A percentile compares a stretch with the other conserved stretches of the same genome.
Conservation (phyloP, 2,888 invertebrate genomes). For the Erebia aethiops region DNA sequence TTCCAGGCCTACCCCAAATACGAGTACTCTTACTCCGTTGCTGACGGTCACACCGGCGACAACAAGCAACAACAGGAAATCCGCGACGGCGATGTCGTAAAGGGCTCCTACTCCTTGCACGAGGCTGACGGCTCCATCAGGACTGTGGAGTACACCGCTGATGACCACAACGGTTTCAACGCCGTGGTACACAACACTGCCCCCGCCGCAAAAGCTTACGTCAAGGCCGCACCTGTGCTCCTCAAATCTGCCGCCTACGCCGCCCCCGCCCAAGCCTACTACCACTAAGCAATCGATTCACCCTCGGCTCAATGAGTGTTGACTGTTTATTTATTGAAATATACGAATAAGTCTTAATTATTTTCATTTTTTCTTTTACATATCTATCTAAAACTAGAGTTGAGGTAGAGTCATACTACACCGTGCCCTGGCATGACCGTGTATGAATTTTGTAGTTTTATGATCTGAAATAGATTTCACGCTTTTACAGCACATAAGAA, state of each 20-base stretch:
- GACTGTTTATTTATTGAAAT: constrained; percentile 35
- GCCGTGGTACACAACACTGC: constrained; percentile 67
- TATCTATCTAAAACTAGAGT: neutral
- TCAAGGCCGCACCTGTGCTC: constrained; percentile 59
- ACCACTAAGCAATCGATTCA: constrained; percentile 32
- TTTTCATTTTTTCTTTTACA: constrained; percentile 5
- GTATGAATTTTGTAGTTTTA: neutral
- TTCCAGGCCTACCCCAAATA: constrained; percentile 71
- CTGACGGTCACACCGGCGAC: constrained; percentile 83
- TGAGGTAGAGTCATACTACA: neutral
- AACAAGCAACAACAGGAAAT: constrained; percentile 80
- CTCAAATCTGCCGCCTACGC: constrained; percentile 68
- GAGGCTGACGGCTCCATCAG: constrained; percentile 82
- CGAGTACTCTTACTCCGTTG: constrained; percentile 81
- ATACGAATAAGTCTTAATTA: constrained; percentile 25
- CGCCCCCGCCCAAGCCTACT: constrained; percentile 47
- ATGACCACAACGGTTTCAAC: constrained; percentile 74
- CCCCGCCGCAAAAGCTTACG: constrained; percentile 55
- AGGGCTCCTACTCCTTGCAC: constrained; percentile 80
- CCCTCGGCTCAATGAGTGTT: constrained; percentile 25
- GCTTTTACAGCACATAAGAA: too few species aligned
- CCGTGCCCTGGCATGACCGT: neutral
- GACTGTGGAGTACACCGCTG: constrained; percentile 79
- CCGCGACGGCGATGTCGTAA: constrained; percentile 78
- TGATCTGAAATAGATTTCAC: too few species aligned